Conservation (phyloP, 2,888 invertebrate genomes). For the Bombyx huttoni region DNA sequence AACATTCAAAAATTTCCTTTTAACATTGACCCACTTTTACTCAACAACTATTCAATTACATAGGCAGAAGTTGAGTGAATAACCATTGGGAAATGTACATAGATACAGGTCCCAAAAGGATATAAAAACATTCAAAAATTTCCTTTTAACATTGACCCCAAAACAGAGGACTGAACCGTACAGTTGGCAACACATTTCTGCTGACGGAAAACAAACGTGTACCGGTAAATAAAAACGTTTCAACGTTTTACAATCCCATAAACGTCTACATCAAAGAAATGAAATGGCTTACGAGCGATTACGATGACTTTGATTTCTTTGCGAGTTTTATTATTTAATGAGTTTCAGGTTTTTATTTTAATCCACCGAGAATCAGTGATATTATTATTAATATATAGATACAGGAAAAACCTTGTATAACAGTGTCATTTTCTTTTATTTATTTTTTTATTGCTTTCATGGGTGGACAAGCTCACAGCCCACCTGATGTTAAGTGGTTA, state of each 20-base stretch:
- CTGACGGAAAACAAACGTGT: conserved; percentile 27
- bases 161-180: conserved; percentile 18
- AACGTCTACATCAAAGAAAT: conserved; percentile 36
- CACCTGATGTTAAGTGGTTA: too few relatives aligned
- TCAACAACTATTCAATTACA: too few relatives aligned
- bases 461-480: too few relatives aligned
- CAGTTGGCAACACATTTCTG: conserved; percentile 10
- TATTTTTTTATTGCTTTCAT: too few relatives aligned
- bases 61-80: too few relatives aligned
- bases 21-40: not conserved
- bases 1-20: too few relatives aligned
- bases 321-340: conserved; percentile 10
- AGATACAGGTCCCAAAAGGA: too few relatives aligned
- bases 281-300: conserved; percentile 17
- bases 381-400: not conserved
- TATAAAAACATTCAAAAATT: too few relatives aligned
- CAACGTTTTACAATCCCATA: conserved; percentile 37
- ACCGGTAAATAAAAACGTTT: conserved; percentile 35
- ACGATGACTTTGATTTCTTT: conserved; percentile 13
- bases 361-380: not conserved
- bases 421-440: too few relatives aligned
- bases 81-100: too few relatives aligned
- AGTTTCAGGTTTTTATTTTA: not conserved
- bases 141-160: not conserved
- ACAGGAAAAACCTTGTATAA: too few relatives aligned